These are phyloP conservation scores for Mythimna ferrago DNA, from an alignment of 2,888 invertebrate genomes.

Conservation along the genomic window DNA sequence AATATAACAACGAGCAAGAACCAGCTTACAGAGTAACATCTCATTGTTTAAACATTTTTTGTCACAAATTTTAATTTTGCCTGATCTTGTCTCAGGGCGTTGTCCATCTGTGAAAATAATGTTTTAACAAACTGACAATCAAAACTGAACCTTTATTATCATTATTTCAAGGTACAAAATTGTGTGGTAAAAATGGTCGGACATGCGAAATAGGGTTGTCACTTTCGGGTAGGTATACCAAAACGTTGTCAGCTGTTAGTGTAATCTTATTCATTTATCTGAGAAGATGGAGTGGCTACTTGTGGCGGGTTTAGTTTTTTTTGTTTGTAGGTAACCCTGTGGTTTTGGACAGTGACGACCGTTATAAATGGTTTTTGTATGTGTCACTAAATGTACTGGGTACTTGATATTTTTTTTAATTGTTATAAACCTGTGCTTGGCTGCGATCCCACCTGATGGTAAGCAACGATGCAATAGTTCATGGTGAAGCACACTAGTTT, in stretches of 20 bases:
- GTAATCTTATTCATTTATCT: constrained; percentile 71
- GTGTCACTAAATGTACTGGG: constrained; percentile 22
- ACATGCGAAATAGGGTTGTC: constrained; percentile 38
- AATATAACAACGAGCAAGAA: constrained; percentile 21
- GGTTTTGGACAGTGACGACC: constrained; percentile 25
- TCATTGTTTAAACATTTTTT: constrained; percentile 63
- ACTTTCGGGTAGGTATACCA: constrained; percentile 53
- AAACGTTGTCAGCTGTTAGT: constrained; percentile 65
- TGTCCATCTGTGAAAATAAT: constrained; percentile 48
- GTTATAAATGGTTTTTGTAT: constrained; percentile 43
- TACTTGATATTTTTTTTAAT: not conserved
- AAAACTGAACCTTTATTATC: not conserved
- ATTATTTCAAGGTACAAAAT: constrained; percentile 15
- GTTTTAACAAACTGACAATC: not conserved
- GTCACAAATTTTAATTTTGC: constrained; percentile 52
- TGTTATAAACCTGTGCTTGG: too few relatives aligned
- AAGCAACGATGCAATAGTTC: too few relatives aligned
- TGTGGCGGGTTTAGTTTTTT: constrained; percentile 35
- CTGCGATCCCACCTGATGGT: too few relatives aligned
- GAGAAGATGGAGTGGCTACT: constrained; percentile 64
- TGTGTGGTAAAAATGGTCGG: not conserved
- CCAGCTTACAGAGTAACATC: constrained; percentile 18
- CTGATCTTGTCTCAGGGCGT: constrained; percentile 62
- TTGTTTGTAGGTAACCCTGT: constrained; percentile 44
- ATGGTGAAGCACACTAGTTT: too few relatives aligned